phyloP scores from a whole-genome alignment of 1,140 invertebrate genomes.

The Sarcophaga bullata region DNA sequence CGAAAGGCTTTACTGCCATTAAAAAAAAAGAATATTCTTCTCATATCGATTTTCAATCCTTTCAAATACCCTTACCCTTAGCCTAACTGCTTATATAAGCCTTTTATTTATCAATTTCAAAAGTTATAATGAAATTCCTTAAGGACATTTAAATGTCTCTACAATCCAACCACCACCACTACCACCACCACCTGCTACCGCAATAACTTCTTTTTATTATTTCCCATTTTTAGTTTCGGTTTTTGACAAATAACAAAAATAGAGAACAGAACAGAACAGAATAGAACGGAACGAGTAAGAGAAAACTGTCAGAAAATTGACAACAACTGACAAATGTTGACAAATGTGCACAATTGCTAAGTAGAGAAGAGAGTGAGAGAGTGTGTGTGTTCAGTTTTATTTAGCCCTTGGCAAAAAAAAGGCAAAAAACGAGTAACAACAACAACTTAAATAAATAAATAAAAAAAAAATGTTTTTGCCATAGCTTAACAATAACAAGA shows the following conservation, averaged over 20 bases:
- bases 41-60: too few relatives aligned
- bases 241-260: constrained; percentile 26
- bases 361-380: background rate
- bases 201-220: background rate
- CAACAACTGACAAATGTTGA: constrained; percentile 41
- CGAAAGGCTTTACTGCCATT: too few relatives aligned
- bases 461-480: constrained; percentile 22
- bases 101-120: too few relatives aligned
- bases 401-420: constrained; percentile 30
- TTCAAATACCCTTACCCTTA: too few relatives aligned
- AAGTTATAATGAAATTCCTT: too few relatives aligned
- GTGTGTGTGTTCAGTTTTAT: background rate
- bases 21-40: too few relatives aligned
- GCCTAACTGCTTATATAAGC: too few relatives aligned
- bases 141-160: too few relatives aligned
- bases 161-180: too few relatives aligned
- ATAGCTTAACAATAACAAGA: background rate
- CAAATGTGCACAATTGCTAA: constrained; percentile 29
- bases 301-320: constrained; percentile 35
- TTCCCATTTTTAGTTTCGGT: background rate
- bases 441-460: background rate
- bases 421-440: background rate
- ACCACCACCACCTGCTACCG: background rate
- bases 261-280: background rate
- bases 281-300: background rate